phyloP scores from a whole-genome alignment of 2,797 vertebrate species.

The Glyptemys insculpta region DNA sequence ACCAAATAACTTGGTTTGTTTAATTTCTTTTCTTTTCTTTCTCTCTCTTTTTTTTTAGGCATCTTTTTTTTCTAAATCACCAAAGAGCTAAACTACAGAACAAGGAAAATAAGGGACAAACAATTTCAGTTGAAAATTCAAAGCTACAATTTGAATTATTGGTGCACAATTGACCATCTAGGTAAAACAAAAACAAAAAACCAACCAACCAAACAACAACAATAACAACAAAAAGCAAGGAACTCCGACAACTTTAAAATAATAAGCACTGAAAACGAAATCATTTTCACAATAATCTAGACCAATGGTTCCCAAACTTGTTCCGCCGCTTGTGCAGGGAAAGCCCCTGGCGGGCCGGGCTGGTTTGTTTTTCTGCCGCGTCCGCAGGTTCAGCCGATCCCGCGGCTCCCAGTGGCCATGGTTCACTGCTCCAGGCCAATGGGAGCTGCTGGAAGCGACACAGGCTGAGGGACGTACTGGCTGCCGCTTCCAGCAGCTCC shows the following conservation, averaged over 20 bases:
- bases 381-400: no score
- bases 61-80: neutral
- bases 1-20: constrained; percentile 17
- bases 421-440: no score
- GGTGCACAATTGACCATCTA: constrained; percentile 44
- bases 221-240: neutral
- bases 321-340: no score
- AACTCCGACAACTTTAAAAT: constrained; percentile 43
- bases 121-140: constrained; percentile 35
- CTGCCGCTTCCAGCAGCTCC: no score
- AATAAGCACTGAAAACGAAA: neutral
- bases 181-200: constrained; percentile 21
- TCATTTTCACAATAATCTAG: constrained; percentile 26
- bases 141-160: constrained; percentile 28
- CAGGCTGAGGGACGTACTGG: no score
- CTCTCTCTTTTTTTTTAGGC: neutral
- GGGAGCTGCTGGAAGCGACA: no score
- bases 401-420: no score
- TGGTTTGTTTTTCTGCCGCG: no score
- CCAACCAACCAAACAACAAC: neutral
- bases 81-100: constrained; percentile 37
- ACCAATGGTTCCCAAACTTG: neutral
- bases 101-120: constrained; percentile 42
- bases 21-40: neutral
- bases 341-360: no score